These are phyloP conservation scores for Microcebus tavaratra DNA, from an alignment of 2,113 vertebrate species.

Conservation along the genomic window DNA sequence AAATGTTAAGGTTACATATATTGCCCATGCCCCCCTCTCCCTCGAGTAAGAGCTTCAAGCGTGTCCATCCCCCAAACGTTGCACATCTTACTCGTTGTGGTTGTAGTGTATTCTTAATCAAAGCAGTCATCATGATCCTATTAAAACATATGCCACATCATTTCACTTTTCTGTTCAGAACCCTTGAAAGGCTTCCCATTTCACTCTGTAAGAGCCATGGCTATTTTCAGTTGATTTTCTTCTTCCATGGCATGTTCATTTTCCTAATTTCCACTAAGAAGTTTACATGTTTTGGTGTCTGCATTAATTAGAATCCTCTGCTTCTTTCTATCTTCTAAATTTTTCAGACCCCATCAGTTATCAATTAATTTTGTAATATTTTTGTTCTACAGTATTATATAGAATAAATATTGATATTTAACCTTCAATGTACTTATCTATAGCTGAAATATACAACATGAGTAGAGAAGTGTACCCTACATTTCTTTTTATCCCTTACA, in stretches of 20 bases:
- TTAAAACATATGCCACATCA: not conserved
- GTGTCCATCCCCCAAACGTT: too few species aligned
- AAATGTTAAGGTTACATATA: too few species aligned
- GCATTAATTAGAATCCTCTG: not conserved
- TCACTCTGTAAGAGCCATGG: not conserved
- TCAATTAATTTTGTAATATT: not conserved
- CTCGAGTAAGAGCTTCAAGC: too few species aligned
- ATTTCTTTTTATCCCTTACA: not conserved
- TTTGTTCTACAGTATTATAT: not conserved
- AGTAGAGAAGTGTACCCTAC: not conserved
- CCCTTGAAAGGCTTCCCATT: not conserved
- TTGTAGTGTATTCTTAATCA: not conserved
- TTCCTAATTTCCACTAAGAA: not conserved
- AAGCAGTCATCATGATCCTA: not conserved
- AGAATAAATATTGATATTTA: not conserved
- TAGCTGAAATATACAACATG: not conserved
- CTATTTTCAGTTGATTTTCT: not conserved
- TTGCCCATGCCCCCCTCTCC: too few species aligned
- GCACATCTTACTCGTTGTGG: too few species aligned
- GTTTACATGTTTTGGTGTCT: not conserved
- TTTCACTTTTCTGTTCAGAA: not conserved
- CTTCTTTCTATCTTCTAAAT: not conserved
- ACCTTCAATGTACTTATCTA: not conserved
- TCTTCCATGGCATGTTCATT: not conserved
- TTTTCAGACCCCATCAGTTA: conserved; percentile 10